Evolutionary conservation across 2,888 invertebrate genomes (phyloP).

Genomic region (Chalcis sispes): DNA sequence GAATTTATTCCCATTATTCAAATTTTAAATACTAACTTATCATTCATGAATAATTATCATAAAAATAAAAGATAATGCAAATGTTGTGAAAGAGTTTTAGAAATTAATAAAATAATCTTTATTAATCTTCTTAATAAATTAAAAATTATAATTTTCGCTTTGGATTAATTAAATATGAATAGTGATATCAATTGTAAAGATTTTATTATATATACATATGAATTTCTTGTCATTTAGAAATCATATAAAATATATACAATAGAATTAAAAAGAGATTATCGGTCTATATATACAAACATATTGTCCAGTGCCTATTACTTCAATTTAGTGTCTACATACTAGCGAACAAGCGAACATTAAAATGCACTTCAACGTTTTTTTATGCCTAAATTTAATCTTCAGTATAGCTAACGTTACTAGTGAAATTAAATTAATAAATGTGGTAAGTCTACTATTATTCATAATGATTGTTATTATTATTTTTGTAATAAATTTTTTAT

Average conservation of each 20-base stretch:
- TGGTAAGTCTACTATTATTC: constrained; percentile 41
- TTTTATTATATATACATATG: no score
- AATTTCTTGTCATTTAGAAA: not conserved
- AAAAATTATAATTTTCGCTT: no score
- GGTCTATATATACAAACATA: constrained; percentile 11
- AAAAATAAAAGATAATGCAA: no score
- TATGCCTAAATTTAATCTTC: not conserved
- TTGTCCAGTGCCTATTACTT: not conserved
- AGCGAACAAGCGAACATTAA: not conserved
- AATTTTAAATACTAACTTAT: no score
- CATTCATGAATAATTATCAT: no score
- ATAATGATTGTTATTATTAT: no score
- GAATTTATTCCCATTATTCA: no score
- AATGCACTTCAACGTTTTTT: constrained; percentile 1
- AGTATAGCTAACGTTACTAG: not conserved
- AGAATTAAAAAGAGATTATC: constrained; percentile 11
- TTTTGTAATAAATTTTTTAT: not conserved
- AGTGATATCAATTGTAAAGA: no score
- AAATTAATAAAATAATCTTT: no score
- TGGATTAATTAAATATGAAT: no score
- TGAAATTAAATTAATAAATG: constrained; percentile 42
- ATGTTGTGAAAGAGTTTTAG: no score
- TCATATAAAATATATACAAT: not conserved
- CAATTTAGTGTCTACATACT: not conserved
- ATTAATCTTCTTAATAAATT: no score